Evolutionary conservation across 2,888 invertebrate species (phyloP).

Genomic region (Drosophila putrida): DNA sequence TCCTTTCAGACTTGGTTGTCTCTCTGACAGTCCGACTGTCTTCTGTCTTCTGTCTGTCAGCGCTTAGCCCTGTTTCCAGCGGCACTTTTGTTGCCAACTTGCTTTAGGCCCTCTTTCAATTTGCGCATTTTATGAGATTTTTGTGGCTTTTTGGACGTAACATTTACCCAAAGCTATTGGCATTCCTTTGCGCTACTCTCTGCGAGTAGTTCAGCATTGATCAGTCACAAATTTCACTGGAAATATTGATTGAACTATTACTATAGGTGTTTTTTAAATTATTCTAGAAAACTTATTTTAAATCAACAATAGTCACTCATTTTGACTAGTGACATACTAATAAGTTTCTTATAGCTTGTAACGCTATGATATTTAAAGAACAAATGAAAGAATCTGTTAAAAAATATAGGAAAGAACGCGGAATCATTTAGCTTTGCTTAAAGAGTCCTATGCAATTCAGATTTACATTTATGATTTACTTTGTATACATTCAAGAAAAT

Average conservation of each 20-base stretch:
- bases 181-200: slow-evolving; percentile 21
- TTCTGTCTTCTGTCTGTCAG: slow-evolving; percentile 50
- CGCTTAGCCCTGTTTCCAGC: slow-evolving; percentile 53
- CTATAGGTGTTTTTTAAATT: no score
- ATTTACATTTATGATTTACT: no score
- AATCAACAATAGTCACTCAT: no score
- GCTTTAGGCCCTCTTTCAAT: slow-evolving; percentile 58
- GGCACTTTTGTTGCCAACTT: slow-evolving; percentile 59
- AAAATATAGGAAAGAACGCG: no score
- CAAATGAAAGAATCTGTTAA: no score
- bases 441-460: no score
- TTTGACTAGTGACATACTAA: no score
- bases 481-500: no score
- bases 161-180: slow-evolving; percentile 32
- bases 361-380: no score
- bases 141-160: slow-evolving; percentile 55
- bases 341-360: no score
- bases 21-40: slow-evolving; percentile 5
- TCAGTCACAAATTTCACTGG: neutral
- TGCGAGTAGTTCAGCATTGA: neutral
- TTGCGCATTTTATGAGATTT: slow-evolving; percentile 69
- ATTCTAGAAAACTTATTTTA: neutral
- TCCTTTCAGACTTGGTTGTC: slow-evolving; percentile 20
- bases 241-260: neutral
- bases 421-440: no score